Percentiles rank a stretch among this genome's conserved stretches.
Evolutionary conservation across 2,113 vertebrate species (phyloP).

Genomic region (Anolis sagrei): DNA sequence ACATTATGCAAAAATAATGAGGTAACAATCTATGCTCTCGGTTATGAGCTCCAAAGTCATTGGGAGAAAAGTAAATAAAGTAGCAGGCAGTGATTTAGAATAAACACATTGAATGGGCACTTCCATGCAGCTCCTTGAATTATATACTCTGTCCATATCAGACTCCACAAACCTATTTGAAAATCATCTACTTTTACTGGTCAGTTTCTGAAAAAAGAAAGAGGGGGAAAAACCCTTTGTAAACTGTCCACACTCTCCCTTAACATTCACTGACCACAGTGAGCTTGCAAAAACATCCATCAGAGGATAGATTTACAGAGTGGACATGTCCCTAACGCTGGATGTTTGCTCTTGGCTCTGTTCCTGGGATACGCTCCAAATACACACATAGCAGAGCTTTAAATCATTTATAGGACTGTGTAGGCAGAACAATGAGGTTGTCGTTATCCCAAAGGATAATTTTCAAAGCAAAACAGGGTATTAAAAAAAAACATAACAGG

Average conservation of each 20-base stretch:
- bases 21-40: conserved; percentile 18
- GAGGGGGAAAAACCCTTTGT: neutral
- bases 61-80: conserved; percentile 48
- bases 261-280: neutral
- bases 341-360: conserved; percentile 53
- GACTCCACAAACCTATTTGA: neutral
- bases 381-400: conserved; percentile 56
- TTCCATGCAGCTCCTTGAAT: neutral
- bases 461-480: conserved; percentile 66
- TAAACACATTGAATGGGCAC: conserved; percentile 20
- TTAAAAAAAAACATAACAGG: conserved; percentile 23
- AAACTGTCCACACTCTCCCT: neutral
- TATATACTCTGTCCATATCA: neutral
- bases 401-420: conserved; percentile 54
- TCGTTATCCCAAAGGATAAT: conserved; percentile 56
- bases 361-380: conserved; percentile 51
- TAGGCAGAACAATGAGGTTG: neutral
- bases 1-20: conserved; percentile 12
- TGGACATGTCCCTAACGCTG: conserved; percentile 48
- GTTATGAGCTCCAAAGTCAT: conserved; percentile 35
- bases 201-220: neutral
- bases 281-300: neutral
- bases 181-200: neutral
- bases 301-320: conserved; percentile 46
- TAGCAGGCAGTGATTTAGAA: conserved; percentile 51